Evolutionary conservation across 2,888 invertebrate genomes (phyloP), one percentile per base, ranked within the genome.

Genomic region (Zaprionus bogoriensis): DNA sequence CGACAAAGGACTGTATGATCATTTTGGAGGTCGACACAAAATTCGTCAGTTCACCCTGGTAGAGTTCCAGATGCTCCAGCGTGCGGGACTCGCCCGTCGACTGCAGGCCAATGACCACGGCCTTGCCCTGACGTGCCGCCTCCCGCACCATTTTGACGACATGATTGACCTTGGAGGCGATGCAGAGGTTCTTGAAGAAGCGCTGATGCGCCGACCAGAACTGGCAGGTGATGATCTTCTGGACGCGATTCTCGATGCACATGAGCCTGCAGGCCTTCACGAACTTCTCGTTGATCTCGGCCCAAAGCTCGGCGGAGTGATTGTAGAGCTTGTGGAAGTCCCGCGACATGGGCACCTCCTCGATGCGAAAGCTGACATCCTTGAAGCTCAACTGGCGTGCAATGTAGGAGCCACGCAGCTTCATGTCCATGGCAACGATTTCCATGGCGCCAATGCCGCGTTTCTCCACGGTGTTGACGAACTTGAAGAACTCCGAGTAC

Each of bases 121-220:
- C 99, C 92, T 98, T 97, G 67, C 97, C 97, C 91, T 95, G 95
- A 89, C 96, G 96, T 0, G 96, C 96, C 4, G 97, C 96, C 87
- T 96, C 96, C 41, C 96, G 94, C 0, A 96, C 95, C 19, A 95
- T 94, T 58, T 93, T 93, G 9, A 96, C 95, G 0, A 95, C 95
- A 90, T 95, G 95, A 87, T 93, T 93, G 36, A 94, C 98, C 93
- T 99, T 99, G 14, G 99, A 96, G 0, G 99, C 99, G 77, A 99
- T 99, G 91, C 99, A 99, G 10, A 99, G 93, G 90, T 99, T 99
- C 91, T 99, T 99, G 92, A 99, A 99, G 92, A 98, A 99, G 55
- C 98, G 92, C 91, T 99, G 99, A 93, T 99, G 99, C n/a, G 98
- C 95, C 0, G 98, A 98, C 99, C 99, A 99, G 92, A 99, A 99